A percentile compares a stretch with the other conserved stretches of the same genome.
phyloP scores from a whole-genome alignment of 2,888 invertebrate species.

The Nymphalis polychloros region DNA sequence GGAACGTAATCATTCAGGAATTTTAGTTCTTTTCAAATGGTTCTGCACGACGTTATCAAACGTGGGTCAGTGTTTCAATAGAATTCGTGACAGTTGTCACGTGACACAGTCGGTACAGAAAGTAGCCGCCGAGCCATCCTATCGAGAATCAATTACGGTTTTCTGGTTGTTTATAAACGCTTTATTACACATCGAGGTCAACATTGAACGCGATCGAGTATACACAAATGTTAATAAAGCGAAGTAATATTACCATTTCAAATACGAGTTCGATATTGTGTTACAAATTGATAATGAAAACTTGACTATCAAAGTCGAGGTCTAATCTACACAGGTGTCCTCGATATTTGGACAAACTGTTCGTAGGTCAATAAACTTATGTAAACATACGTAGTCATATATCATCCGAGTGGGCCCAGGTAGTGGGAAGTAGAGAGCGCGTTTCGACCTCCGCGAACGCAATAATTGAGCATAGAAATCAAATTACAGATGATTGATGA shows the following conservation, averaged over 20 bases:
- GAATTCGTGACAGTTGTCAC: constrained; percentile 57
- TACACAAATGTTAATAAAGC: constrained; percentile 11
- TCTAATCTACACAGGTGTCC: constrained; percentile 23
- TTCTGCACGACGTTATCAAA: constrained; percentile 52
- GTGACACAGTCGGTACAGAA: constrained; percentile 46
- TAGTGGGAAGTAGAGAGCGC: constrained; percentile 62
- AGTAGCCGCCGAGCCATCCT: constrained; percentile 15
- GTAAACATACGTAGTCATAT: constrained; percentile 36
- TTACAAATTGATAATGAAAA: constrained; percentile 18
- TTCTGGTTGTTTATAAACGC: constrained; percentile 33
- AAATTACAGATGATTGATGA: constrained; percentile 82
- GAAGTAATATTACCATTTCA: constrained; percentile 5
- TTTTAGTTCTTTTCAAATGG: constrained; percentile 47
- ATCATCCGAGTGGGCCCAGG: constrained; percentile 51
- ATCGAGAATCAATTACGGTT: constrained; percentile 39
- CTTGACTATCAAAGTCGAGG: constrained; percentile 16
- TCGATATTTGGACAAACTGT: constrained; percentile 17
- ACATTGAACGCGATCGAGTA: constrained; percentile 29
- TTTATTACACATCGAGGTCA: constrained; percentile 39
- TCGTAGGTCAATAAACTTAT: constrained; percentile 36
- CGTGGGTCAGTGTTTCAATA: constrained; percentile 53
- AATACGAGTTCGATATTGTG: constrained; percentile 8
- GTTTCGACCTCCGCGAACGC: constrained; percentile 76
- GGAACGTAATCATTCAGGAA: constrained; percentile 18
- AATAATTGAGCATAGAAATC: constrained; percentile 82